Evolutionary conservation across 2,797 vertebrate species (phyloP), one percentile per base, ranked within the genome.

Genomic region (Crenuchus spilurus): DNA sequence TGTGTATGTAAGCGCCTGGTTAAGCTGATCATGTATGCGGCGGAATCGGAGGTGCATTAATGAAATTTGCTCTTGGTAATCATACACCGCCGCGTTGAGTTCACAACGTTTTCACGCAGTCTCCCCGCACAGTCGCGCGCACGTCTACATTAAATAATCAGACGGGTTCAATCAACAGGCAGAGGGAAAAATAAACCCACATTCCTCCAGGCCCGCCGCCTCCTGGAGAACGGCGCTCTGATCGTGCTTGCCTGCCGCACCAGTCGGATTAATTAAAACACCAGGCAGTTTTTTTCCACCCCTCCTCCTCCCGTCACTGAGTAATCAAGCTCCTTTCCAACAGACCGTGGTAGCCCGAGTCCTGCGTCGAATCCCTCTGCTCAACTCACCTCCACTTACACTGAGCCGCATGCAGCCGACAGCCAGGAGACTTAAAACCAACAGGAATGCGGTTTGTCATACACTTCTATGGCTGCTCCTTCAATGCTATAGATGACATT

Each of bases 151-250:
- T 70, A 76, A 76, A 74, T 76, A 80, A 81, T 67, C 70, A 71
- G 75, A 74, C 13, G 62, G 68, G 60, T 75, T 78, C 72, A 75
- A 81, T 81, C 79, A 75, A 81, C 79, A 77, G 67, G 72, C 75
- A 74, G 20, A 24, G 67, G 63, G 67, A 81, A 77, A 80, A 77
- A 76, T 75, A 76, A 76, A 76, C 64, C 81, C 58, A 80, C 77
- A 77, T 77, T 77, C 78, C 70, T 77, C 71, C 75, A 66, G 67
- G 61, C 69, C 62, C 46, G 54, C 65, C 65, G 65, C 71, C 76
- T 74, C 71, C 76, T 78, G 76, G 71, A 74, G 71, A 61, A 72
- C 46, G 42, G 9, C 55, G 72, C 72, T 78, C 52, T 67, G 63
- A 68, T 51, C 24, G 35, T 70, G 51, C 76, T 66, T 26, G 35